These are phyloP conservation scores for Himalopsyche japonica DNA, from an alignment of 2,888 invertebrate species.

Conservation along the genomic window DNA sequence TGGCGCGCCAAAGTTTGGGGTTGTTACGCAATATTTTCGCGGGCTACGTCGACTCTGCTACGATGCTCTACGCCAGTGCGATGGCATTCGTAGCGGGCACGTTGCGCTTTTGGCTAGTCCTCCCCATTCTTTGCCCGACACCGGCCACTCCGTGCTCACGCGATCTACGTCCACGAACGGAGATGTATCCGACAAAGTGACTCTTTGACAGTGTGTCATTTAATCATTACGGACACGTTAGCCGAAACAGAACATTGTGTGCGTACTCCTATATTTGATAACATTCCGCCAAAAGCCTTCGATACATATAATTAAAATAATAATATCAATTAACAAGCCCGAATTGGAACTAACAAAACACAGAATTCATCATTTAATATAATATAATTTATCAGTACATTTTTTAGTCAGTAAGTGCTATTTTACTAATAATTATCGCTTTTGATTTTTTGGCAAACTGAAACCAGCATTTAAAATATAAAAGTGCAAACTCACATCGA, in stretches of 20 bases:
- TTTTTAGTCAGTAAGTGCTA: too few relatives aligned
- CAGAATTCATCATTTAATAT: too few relatives aligned
- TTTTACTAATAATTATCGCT: too few relatives aligned
- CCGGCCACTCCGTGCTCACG: not conserved
- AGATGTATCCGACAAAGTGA: not conserved
- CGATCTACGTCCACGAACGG: not conserved
- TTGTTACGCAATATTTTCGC: conserved; percentile 33
- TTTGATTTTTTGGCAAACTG: too few relatives aligned
- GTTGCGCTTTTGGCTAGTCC: conserved; percentile 28
- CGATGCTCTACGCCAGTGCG: conserved; percentile 12
- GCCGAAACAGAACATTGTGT: not conserved
- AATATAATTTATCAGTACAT: too few relatives aligned
- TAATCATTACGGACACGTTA: not conserved
- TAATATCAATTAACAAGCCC: too few relatives aligned
- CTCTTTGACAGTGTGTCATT: not conserved
- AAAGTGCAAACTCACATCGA: too few relatives aligned
- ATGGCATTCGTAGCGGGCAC: conserved; percentile 7
- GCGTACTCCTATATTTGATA: too few relatives aligned
- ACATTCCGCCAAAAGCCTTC: too few relatives aligned
- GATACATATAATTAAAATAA: too few relatives aligned
- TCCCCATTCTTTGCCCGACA: not conserved
- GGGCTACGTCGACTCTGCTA: conserved; percentile 17
- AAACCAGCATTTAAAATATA: too few relatives aligned
- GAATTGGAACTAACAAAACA: too few relatives aligned
- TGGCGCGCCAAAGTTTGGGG: conserved; percentile 28